A percentile compares a stretch with the other conserved stretches of the same genome.
Evolutionary conservation across 2,888 invertebrate species (phyloP).

Genomic region (Sarcophaga caerulescens): DNA sequence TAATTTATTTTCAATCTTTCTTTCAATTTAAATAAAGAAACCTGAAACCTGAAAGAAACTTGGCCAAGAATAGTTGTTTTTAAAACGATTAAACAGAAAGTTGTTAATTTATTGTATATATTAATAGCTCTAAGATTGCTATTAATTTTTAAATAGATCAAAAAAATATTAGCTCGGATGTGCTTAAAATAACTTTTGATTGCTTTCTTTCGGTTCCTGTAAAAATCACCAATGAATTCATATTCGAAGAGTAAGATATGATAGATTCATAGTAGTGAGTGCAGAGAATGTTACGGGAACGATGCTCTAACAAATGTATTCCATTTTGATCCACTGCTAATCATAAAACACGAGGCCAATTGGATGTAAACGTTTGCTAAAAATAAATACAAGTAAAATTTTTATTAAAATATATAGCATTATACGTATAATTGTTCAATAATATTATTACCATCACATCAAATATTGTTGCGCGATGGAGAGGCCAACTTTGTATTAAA

Average conservation of each 20-base stretch:
- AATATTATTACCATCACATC: conserved; percentile 91
- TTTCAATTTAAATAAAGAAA: too few species aligned
- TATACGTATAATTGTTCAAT: background rate
- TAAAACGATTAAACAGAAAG: too few species aligned
- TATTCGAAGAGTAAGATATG: conserved; percentile 94
- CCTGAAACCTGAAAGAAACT: too few species aligned
- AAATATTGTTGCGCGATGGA: conserved; percentile 95
- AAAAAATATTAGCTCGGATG: conserved; percentile 87
- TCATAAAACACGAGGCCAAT: conserved; percentile 96
- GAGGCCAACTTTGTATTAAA: conserved; percentile 95
- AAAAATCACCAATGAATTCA: conserved; percentile 96
- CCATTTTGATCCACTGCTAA: conserved; percentile 96
- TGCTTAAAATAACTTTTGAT: conserved; percentile 95
- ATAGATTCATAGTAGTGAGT: conserved; percentile 95
- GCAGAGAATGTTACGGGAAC: conserved; percentile 92
- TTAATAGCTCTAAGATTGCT: too few species aligned
- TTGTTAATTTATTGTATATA: too few species aligned
- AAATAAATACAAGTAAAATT: conserved; percentile 69
- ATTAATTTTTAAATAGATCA: background rate
- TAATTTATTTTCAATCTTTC: too few species aligned
- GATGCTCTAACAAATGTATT: conserved; percentile 93
- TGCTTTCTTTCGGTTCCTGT: conserved; percentile 95
- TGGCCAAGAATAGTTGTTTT: too few species aligned
- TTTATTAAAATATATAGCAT: background rate
- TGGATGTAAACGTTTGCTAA: conserved; percentile 97